Percentiles rank a stretch among this genome's conserved stretches.
Conservation (phyloP, 2,888 invertebrate species). For the Vannuccia rotundouncinata region DNA sequence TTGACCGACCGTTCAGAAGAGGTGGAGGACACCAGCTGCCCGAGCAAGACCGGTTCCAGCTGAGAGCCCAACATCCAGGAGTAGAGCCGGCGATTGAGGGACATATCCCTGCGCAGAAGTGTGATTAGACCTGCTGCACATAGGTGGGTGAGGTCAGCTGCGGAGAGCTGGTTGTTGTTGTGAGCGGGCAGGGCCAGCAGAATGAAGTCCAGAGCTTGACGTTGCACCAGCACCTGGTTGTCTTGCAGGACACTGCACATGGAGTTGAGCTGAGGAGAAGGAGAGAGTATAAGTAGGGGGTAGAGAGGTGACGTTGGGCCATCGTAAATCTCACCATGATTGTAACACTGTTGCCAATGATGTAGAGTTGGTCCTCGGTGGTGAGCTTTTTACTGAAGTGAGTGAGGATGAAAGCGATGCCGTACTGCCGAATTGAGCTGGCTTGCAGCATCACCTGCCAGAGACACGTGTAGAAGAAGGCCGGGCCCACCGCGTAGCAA, state of each 20-base stretch:
- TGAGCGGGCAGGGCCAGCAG: slow-evolving; percentile 76
- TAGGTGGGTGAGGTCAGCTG: slow-evolving; percentile 66
- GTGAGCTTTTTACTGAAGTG: slow-evolving; percentile 72
- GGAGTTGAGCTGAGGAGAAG: slow-evolving; percentile 47
- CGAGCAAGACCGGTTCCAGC: not conserved
- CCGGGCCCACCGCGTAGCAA: slow-evolving; percentile 69
- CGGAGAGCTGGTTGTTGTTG: slow-evolving; percentile 63
- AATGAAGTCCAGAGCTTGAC: slow-evolving; percentile 77
- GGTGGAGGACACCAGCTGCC: no score
- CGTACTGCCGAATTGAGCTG: slow-evolving; percentile 72
- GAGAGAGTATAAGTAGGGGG: not conserved
- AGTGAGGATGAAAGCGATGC: slow-evolving; percentile 70
- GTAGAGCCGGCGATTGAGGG: slow-evolving; percentile 74
- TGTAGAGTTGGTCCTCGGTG: slow-evolving; percentile 72
- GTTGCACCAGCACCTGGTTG: slow-evolving; percentile 72
- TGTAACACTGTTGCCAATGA: slow-evolving; percentile 76
- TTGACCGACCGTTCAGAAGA: not conserved
- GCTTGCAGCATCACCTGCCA: slow-evolving; percentile 80
- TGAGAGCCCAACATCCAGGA: slow-evolving; percentile 70
- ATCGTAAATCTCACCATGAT: slow-evolving; percentile 65
- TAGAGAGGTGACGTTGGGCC: not conserved
- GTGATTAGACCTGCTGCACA: slow-evolving; percentile 66
- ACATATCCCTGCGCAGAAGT: slow-evolving; percentile 78
- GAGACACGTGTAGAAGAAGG: slow-evolving; percentile 75
- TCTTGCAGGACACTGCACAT: slow-evolving; percentile 74